Percentiles rank a stretch among this genome's conserved stretches.
phyloP scores from a whole-genome alignment of 64 coral and sea anemone species.

The Catalaphyllia jardinei region DNA sequence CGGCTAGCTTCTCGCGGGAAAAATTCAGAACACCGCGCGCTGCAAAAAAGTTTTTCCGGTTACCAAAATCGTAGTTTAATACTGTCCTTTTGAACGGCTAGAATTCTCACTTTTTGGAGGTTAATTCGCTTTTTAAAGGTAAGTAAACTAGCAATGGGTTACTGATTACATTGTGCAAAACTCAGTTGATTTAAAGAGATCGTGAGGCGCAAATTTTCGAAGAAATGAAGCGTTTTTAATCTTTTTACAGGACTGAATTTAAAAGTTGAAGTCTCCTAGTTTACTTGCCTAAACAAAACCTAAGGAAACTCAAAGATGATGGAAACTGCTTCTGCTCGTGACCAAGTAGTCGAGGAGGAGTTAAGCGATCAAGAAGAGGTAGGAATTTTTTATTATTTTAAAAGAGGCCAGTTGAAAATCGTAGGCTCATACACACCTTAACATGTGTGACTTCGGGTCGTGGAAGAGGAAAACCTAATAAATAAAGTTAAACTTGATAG shows the following conservation, averaged over 20 bases:
- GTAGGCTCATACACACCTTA: too few relatives aligned
- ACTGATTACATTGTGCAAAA: neutral
- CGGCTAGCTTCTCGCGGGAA: neutral
- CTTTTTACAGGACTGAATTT: too few relatives aligned
- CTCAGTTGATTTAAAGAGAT: too few relatives aligned
- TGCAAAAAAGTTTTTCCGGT: neutral
- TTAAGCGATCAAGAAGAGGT: slow-evolving; percentile 77
- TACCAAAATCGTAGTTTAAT: neutral
- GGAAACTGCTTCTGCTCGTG: slow-evolving; percentile 2
- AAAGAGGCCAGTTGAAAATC: too few relatives aligned
- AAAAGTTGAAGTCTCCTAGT: neutral
- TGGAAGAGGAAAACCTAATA: too few relatives aligned
- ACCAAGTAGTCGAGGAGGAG: slow-evolving; percentile 65
- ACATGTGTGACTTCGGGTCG: too few relatives aligned
- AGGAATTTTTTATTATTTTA: neutral
- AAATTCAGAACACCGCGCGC: neutral
- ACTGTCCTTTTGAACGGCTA: neutral
- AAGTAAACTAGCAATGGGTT: neutral
- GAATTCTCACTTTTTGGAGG: neutral
- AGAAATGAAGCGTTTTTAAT: too few relatives aligned
- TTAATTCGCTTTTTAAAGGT: neutral
- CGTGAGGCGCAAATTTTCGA: neutral
- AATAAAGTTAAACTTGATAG: too few relatives aligned
- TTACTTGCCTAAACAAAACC: neutral
- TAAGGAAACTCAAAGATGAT: slow-evolving; percentile 12